phyloP scores from a whole-genome alignment of 1,140 invertebrate genomes.

The Metaphire vulgaris region DNA sequence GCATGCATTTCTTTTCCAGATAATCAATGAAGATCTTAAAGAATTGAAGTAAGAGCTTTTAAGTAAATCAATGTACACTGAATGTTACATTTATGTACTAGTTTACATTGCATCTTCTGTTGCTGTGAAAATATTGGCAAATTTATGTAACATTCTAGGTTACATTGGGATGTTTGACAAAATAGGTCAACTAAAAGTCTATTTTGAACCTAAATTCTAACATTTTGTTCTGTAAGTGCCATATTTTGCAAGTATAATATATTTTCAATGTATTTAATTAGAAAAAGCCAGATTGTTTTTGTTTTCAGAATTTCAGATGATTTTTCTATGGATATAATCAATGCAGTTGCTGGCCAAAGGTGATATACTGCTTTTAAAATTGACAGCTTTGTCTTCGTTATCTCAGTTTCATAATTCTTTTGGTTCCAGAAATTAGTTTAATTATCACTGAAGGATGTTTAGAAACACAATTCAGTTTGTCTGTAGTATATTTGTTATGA shows the following conservation, averaged over 20 bases:
- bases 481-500: neutral
- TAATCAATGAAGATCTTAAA: neutral
- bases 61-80: too few species aligned
- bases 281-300: neutral
- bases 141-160: neutral
- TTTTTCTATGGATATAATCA: neutral
- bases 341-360: neutral
- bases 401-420: too few species aligned
- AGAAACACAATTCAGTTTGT: neutral
- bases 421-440: neutral
- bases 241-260: neutral
- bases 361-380: neutral
- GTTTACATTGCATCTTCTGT: too few species aligned
- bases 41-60: neutral
- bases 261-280: neutral
- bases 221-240: neutral
- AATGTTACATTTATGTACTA: too few species aligned
- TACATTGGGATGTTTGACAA: too few species aligned
- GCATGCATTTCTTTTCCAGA: neutral
- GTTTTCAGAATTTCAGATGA: neutral
- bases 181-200: too few species aligned
- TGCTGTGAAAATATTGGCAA: neutral
- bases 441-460: neutral
- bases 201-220: too few species aligned
- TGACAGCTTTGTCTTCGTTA: too few species aligned